Evolutionary conservation across 2,797 vertebrate genomes (phyloP).

Genomic region (Eupleurogrammus muticus): DNA sequence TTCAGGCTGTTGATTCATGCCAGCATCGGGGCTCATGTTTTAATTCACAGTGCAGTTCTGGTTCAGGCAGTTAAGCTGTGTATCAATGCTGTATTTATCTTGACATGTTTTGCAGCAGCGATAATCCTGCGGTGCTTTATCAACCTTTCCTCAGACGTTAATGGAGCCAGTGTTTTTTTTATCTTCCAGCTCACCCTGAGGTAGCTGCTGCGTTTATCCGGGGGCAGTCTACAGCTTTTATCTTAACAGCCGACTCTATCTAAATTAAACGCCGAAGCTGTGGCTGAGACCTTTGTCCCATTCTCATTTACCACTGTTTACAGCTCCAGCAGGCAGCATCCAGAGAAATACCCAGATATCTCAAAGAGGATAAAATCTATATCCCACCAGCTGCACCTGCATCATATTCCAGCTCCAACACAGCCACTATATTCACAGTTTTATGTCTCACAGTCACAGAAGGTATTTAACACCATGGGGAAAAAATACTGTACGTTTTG

Average conservation of each 20-base stretch:
- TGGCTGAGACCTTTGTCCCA: neutral
- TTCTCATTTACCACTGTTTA: neutral
- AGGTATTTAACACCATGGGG: too few relatives aligned
- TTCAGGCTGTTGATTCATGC: slow-evolving; percentile 32
- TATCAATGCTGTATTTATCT: slow-evolving; percentile 33
- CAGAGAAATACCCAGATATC: too few relatives aligned
- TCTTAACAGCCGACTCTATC: neutral
- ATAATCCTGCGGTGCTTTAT: slow-evolving; percentile 33
- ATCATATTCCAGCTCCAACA: too few relatives aligned
- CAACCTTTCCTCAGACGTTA: slow-evolving; percentile 11
- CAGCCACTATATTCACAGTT: too few relatives aligned
- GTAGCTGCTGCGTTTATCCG: slow-evolving; percentile 13
- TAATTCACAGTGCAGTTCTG: slow-evolving; percentile 34
- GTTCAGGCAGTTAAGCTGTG: slow-evolving; percentile 18
- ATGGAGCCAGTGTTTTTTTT: slow-evolving; percentile 3
- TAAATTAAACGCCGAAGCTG: neutral
- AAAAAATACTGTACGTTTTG: too few relatives aligned
- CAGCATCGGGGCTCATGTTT: slow-evolving; percentile 44
- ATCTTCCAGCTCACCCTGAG: slow-evolving; percentile 18
- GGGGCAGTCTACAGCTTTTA: neutral
- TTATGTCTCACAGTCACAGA: too few relatives aligned
- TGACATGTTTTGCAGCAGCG: slow-evolving; percentile 27
- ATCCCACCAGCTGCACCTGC: too few relatives aligned
- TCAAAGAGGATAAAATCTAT: too few relatives aligned
- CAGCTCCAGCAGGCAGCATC: neutral